Conservation (phyloP, 2,797 vertebrate genomes). For the Mus spretus region DNA sequence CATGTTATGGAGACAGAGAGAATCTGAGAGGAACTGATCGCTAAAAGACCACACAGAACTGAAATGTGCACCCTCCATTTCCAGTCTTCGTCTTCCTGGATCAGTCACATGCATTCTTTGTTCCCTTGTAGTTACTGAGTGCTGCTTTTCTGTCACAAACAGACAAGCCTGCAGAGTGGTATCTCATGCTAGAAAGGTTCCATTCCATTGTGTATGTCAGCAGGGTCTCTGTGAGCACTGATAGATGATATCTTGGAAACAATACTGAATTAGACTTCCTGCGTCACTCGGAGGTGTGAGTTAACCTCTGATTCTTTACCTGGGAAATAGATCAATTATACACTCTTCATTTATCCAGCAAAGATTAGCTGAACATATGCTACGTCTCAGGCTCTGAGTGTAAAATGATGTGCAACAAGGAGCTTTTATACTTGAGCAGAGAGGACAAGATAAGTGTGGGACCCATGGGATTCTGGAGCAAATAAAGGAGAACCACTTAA, state of each 20-base stretch:
- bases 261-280: conserved; percentile 13
- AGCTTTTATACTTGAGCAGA: not conserved
- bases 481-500: not conserved
- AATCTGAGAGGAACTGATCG: not conserved
- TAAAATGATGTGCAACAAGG: conserved; percentile 18
- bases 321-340: not conserved
- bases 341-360: conserved; percentile 36
- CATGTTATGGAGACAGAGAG: not conserved
- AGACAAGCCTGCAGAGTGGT: not conserved
- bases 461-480: not conserved
- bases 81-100: not conserved
- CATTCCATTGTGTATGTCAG: not conserved
- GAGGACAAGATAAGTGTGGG: not conserved
- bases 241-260: not conserved
- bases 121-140: not conserved
- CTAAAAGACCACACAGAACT: not conserved
- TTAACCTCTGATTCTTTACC: conserved; percentile 47
- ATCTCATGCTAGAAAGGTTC: conserved; percentile 13
- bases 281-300: not conserved
- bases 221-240: not conserved
- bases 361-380: conserved; percentile 21
- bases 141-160: not conserved
- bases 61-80: not conserved
- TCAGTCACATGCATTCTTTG: not conserved
- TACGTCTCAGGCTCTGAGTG: not conserved